These are phyloP conservation scores for Cetoscarus ocellatus DNA, from an alignment of 2,797 vertebrate genomes.

Conservation along the genomic window DNA sequence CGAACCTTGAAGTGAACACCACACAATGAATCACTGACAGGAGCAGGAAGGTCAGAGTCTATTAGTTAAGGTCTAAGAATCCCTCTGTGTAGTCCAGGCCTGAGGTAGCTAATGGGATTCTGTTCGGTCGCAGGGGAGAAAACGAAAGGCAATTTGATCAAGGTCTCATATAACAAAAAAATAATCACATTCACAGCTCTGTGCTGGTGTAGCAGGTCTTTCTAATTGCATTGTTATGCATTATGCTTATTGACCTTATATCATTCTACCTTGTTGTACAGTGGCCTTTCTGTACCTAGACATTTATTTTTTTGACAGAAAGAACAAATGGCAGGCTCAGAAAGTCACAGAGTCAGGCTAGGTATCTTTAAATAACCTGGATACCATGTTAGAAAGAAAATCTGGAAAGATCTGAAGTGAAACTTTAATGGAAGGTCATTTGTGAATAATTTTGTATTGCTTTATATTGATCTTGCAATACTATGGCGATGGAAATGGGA, in stretches of 20 bases:
- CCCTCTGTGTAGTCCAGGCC: conserved; percentile 37
- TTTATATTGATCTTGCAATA: no score
- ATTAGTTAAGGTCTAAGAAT: conserved; percentile 54
- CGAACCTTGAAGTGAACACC: conserved; percentile 64
- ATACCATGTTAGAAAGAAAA: background rate
- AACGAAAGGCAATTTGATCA: conserved; percentile 64
- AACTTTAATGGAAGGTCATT: no score
- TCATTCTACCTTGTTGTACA: conserved; percentile 21
- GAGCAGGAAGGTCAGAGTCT: conserved; percentile 56
- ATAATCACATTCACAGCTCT: conserved; percentile 60
- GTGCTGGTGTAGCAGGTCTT: conserved; percentile 15
- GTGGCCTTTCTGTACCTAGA: conserved; percentile 4
- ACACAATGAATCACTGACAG: conserved; percentile 41
- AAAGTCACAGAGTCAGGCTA: background rate
- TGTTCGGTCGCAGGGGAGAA: conserved; percentile 32
- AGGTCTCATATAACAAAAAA: conserved; percentile 60
- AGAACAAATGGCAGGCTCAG: background rate
- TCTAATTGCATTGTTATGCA: conserved; percentile 13
- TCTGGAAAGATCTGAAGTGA: background rate
- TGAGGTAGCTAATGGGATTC: conserved; percentile 62
- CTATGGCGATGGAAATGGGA: no score
- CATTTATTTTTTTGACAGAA: background rate
- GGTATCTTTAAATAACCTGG: background rate
- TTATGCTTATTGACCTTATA: conserved; percentile 39
- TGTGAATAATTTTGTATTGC: no score